phyloP scores from a whole-genome alignment of 2,797 vertebrate species.

The Thalassophryne amazonica region DNA sequence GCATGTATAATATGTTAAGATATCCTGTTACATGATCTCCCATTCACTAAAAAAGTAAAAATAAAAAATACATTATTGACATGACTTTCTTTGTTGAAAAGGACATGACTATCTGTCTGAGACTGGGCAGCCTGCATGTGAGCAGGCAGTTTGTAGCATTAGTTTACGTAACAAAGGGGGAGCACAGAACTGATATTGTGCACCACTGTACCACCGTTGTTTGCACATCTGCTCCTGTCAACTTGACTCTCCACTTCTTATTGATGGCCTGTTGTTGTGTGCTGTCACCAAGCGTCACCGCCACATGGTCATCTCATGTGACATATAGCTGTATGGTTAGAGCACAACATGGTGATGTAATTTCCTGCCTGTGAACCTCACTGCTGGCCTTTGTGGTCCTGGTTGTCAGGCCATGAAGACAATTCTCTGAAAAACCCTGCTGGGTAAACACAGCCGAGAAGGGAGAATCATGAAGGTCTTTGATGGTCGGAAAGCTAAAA shows the following conservation, averaged over 20 bases:
- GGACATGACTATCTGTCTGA: conserved; percentile 26
- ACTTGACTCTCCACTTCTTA: conserved; percentile 28
- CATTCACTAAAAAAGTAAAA: conserved; percentile 12
- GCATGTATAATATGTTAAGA: neutral
- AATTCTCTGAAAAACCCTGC: too few species aligned
- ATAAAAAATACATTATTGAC: too few species aligned
- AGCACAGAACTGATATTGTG: conserved; percentile 48
- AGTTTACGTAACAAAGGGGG: conserved; percentile 2
- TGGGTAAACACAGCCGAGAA: conserved; percentile 9
- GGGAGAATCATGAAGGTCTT: neutral
- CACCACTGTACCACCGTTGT: neutral
- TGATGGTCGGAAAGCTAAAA: neutral
- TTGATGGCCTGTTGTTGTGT: conserved; percentile 50
- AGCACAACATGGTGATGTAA: conserved; percentile 6
- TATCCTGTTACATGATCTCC: conserved; percentile 4
- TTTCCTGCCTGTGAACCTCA: conserved; percentile 6
- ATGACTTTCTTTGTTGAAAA: too few species aligned
- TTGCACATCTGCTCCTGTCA: conserved; percentile 43
- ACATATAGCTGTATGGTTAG: conserved; percentile 27
- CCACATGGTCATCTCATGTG: conserved; percentile 16
- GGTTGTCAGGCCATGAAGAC: too few species aligned
- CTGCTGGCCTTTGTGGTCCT: too few species aligned
- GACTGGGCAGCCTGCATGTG: conserved; percentile 24
- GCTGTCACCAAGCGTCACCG: conserved; percentile 31
- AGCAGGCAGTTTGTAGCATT: conserved; percentile 5